Conservation (phyloP, 2,797 vertebrate genomes). For the Fistularia commersonii region DNA sequence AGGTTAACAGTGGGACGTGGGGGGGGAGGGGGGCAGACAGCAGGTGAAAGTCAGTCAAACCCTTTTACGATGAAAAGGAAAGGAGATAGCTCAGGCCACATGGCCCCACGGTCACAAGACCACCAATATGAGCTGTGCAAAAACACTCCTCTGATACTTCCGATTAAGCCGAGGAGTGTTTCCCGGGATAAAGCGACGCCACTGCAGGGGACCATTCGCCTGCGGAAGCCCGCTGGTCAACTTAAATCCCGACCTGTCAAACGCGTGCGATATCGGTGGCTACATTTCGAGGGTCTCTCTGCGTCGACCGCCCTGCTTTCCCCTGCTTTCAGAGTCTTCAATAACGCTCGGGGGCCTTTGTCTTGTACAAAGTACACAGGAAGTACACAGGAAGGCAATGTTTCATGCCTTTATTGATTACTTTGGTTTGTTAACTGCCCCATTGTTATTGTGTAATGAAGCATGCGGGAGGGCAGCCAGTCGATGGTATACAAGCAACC, state of each 20-base stretch:
- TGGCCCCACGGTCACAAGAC: constrained; percentile 83
- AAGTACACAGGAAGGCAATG: constrained; percentile 52
- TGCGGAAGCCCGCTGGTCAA: constrained; percentile 91
- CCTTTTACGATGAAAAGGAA: constrained; percentile 82
- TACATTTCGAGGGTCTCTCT: constrained; percentile 84
- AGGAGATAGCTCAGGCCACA: constrained; percentile 85
- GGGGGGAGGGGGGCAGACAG: too few relatives aligned
- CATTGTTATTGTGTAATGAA: constrained; percentile 72
- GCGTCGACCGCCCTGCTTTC: constrained; percentile 48
- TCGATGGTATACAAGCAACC: constrained; percentile 47
- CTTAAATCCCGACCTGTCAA: constrained; percentile 86
- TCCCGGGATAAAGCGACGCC: constrained; percentile 93
- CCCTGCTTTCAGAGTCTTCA: constrained; percentile 46
- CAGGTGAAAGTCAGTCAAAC: constrained; percentile 73
- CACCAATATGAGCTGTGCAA: constrained; percentile 74
- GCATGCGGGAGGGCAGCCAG: constrained; percentile 42
- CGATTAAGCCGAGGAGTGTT: constrained; percentile 89
- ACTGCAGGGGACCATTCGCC: constrained; percentile 97
- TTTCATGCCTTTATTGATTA: constrained; percentile 68
- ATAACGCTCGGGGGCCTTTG: constrained; percentile 76
- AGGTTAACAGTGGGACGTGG: constrained; percentile 77
- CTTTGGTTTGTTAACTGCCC: constrained; percentile 58
- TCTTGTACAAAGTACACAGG: too few relatives aligned
- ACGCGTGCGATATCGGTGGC: constrained; percentile 94
- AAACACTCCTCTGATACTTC: constrained; percentile 78